Percentiles rank a stretch among this genome's conserved stretches.
phyloP scores from a whole-genome alignment of 1,140 invertebrate genomes.

The Bombus vancouverensis region DNA sequence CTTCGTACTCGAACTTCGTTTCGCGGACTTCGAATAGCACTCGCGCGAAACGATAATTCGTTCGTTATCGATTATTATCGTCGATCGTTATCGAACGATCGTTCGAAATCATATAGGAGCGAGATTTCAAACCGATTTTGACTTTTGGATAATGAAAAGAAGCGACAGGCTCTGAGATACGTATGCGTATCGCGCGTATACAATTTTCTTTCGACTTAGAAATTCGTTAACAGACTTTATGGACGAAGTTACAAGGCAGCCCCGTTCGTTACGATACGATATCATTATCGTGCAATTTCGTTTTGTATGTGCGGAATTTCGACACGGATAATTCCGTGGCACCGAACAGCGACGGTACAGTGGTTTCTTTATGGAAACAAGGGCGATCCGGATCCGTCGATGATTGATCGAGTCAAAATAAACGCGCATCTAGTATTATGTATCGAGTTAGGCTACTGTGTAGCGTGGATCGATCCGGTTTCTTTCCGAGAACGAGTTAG shows the following conservation, averaged over 20 bases:
- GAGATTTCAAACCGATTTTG: no score
- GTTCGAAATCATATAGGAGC: no score
- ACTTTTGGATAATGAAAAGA: neutral
- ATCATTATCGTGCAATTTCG: neutral
- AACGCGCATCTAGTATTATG: neutral
- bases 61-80: no score
- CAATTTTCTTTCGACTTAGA: neutral
- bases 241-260: neutral
- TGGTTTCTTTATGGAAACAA: neutral
- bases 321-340: neutral
- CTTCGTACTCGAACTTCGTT: neutral
- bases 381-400: neutral
- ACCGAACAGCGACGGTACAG: no score
- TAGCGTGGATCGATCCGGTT: neutral
- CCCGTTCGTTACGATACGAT: neutral
- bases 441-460: neutral
- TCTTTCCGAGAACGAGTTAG: neutral
- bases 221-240: neutral
- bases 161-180: no score
- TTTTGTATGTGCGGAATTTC: neutral
- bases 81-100: no score
- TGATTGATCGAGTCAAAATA: conserved; percentile 5
- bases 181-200: no score
- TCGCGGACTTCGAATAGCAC: neutral
- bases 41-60: neutral